phyloP scores from a whole-genome alignment of 2,113 vertebrate species.

The Pollachius pollachius region DNA sequence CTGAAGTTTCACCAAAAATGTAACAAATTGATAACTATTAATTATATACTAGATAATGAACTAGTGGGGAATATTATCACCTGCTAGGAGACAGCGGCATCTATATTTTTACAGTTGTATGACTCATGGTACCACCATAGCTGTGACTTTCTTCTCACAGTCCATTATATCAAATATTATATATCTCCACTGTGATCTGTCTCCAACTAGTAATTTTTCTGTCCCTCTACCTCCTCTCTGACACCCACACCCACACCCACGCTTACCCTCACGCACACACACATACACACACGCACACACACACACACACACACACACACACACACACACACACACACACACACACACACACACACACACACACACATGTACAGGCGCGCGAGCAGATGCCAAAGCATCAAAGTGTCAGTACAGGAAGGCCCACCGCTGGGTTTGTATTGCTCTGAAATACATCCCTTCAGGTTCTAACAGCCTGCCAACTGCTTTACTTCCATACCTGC shows the following conservation, averaged over 20 bases:
- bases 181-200: too few relatives aligned
- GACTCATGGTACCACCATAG: too few relatives aligned
- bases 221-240: too few relatives aligned
- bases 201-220: too few relatives aligned
- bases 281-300: neutral
- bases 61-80: too few relatives aligned
- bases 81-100: too few relatives aligned
- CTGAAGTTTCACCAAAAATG: neutral
- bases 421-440: conserved; percentile 27
- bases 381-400: conserved; percentile 10
- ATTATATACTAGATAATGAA: too few relatives aligned
- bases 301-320: neutral
- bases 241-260: too few relatives aligned
- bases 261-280: neutral
- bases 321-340: neutral
- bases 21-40: too few relatives aligned
- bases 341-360: neutral
- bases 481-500: conserved; percentile 43
- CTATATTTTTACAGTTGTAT: too few relatives aligned
- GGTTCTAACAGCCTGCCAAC: conserved; percentile 41
- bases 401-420: conserved; percentile 27
- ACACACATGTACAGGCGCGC: neutral
- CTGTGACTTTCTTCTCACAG: too few relatives aligned
- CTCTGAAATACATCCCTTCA: conserved; percentile 33
- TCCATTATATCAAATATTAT: too few relatives aligned